phyloP scores from a whole-genome alignment of 1,140 invertebrate genomes.

The Calycopis cecrops region DNA sequence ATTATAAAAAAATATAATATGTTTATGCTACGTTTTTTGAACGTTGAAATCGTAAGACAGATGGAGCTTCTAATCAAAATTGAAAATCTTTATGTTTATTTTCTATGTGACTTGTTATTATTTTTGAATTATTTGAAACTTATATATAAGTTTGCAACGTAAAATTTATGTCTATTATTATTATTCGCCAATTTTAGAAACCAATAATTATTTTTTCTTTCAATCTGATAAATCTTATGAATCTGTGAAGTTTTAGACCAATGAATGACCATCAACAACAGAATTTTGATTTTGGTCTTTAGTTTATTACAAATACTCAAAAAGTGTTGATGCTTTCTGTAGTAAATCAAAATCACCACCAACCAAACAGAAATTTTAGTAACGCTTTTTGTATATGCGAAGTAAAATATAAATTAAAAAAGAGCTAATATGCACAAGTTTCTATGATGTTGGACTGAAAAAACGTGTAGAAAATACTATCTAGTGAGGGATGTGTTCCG shows the following conservation, averaged over 20 bases:
- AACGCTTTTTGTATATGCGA: constrained; percentile 58
- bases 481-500: constrained; percentile 66
- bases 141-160: too few relatives aligned
- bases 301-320: constrained; percentile 65
- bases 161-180: too few relatives aligned
- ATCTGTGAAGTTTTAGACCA: constrained; percentile 22
- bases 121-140: too few relatives aligned
- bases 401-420: constrained; percentile 62
- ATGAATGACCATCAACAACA: constrained; percentile 59
- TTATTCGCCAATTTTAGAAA: neutral
- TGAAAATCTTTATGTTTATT: too few relatives aligned
- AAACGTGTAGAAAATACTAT: constrained; percentile 48
- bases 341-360: constrained; percentile 72
- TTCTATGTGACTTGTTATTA: too few relatives aligned
- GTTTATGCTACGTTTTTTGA: too few relatives aligned
- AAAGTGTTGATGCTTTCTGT: constrained; percentile 75
- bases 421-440: constrained; percentile 47
- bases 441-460: constrained; percentile 37
- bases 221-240: neutral
- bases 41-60: too few relatives aligned
- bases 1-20: too few relatives aligned
- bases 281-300: constrained; percentile 45
- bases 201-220: neutral
- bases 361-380: constrained; percentile 71
- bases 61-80: too few relatives aligned